Percentiles rank a stretch among this genome's conserved stretches.
Conservation (phyloP, 2,113 vertebrate genomes). For the Cathartes aura region DNA sequence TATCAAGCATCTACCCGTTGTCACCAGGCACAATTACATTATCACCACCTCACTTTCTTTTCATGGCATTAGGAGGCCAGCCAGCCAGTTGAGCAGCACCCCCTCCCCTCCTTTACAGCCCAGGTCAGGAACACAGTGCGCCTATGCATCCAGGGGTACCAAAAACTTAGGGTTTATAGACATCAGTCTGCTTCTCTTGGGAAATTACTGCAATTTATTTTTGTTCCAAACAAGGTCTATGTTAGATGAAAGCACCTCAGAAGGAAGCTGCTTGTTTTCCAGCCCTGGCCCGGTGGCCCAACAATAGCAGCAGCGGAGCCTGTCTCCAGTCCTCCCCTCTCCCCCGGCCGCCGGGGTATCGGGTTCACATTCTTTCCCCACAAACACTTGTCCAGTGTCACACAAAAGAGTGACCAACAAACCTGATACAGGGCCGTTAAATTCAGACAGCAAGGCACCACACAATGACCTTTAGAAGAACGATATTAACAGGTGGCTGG, state of each 20-base stretch:
- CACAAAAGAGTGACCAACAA: conserved; percentile 74
- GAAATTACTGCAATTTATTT: neutral
- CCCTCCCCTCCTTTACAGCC: neutral
- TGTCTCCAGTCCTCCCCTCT: neutral
- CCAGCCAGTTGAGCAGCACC: neutral
- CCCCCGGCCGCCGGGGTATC: neutral
- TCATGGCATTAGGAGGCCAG: neutral
- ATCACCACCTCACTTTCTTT: neutral
- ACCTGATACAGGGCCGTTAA: conserved; percentile 69
- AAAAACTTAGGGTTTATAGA: neutral
- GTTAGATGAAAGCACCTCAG: neutral
- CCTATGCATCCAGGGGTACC: neutral
- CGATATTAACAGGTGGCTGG: conserved; percentile 89
- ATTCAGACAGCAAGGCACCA: conserved; percentile 78
- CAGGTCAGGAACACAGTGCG: neutral
- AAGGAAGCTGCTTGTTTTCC: neutral
- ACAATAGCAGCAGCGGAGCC: conserved; percentile 13
- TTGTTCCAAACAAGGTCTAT: neutral
- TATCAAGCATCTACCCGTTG: neutral
- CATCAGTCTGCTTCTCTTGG: neutral
- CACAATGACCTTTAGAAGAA: conserved; percentile 86
- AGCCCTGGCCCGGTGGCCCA: neutral
- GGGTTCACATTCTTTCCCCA: conserved; percentile 71
- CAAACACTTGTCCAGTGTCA: conserved; percentile 72
- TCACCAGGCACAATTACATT: neutral